Evolutionary conservation across 2,113 vertebrate species (phyloP).

Genomic region (Helogale parvula): DNA sequence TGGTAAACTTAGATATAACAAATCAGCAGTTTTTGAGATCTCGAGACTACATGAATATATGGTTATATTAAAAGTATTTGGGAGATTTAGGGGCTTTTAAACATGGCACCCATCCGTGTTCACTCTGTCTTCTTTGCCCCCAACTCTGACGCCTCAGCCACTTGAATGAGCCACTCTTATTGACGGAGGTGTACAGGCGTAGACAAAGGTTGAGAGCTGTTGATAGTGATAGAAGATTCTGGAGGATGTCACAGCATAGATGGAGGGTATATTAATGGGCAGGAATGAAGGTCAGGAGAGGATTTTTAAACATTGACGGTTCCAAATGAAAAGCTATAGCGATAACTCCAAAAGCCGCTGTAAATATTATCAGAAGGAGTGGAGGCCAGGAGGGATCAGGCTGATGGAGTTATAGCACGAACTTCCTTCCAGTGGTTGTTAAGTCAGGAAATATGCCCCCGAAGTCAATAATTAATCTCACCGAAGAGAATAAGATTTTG

Average conservation of each 20-base stretch:
- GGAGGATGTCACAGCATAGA: neutral
- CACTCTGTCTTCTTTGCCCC: neutral
- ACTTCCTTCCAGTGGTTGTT: neutral
- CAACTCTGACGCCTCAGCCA: neutral
- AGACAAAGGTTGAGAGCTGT: neutral
- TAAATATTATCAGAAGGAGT: neutral
- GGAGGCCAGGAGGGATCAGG: neutral
- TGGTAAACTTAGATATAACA: neutral
- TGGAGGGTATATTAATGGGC: neutral
- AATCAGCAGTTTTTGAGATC: neutral
- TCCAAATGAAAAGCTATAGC: neutral
- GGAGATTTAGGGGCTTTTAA: neutral
- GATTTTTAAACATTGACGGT: neutral
- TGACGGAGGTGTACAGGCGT: neutral
- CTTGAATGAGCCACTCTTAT: neutral
- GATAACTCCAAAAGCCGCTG: neutral
- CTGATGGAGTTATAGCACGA: neutral
- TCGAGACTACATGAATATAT: neutral
- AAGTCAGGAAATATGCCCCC: slow-evolving; percentile 20
- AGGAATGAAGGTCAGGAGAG: neutral
- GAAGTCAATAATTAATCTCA: slow-evolving; percentile 47
- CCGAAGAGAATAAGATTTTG: slow-evolving; percentile 27
- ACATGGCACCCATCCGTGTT: neutral
- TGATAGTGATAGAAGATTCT: neutral
- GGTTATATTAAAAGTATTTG: neutral